These are phyloP conservation scores for Sebastes cheni DNA, from an alignment of 2,797 vertebrate genomes.

Conservation along the genomic window DNA sequence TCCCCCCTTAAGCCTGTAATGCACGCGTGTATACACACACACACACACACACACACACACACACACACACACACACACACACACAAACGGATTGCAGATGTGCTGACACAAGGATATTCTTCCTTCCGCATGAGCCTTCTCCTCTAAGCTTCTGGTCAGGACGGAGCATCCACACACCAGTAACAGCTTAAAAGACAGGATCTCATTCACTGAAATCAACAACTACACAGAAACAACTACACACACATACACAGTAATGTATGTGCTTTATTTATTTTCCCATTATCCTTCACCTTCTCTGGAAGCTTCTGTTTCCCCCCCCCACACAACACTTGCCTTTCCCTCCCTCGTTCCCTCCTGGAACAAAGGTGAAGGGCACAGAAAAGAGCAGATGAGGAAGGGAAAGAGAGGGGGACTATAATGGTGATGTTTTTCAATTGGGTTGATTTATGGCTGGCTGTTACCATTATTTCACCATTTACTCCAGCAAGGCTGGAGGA, in stretches of 20 bases:
- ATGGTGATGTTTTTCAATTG: slow-evolving; percentile 76
- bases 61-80: slow-evolving; percentile 26
- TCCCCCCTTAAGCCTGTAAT: slow-evolving; percentile 57
- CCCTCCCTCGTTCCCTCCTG: slow-evolving; percentile 48
- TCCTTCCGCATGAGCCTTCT: slow-evolving; percentile 60
- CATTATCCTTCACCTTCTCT: slow-evolving; percentile 39
- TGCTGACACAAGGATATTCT: slow-evolving; percentile 75
- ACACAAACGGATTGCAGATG: slow-evolving; percentile 52
- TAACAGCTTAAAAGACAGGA: slow-evolving; percentile 37
- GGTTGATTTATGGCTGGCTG: slow-evolving; percentile 74
- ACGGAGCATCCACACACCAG: slow-evolving; percentile 40
- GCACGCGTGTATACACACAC: slow-evolving; percentile 7
- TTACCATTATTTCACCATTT: slow-evolving; percentile 75
- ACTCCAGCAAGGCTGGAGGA: slow-evolving; percentile 46
- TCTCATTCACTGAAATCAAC: slow-evolving; percentile 12
- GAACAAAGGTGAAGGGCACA: slow-evolving; percentile 76
- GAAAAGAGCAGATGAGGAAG: slow-evolving; percentile 60
- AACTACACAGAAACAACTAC: not conserved
- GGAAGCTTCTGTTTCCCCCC: slow-evolving; percentile 22
- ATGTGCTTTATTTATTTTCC: slow-evolving; percentile 23
- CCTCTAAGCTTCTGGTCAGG: slow-evolving; percentile 64
- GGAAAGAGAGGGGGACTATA: slow-evolving; percentile 54
- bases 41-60: not conserved
- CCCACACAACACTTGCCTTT: slow-evolving; percentile 40
- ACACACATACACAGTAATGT: not conserved